Evolutionary conservation across 2,797 vertebrate species (phyloP).

Genomic region (Falco rusticolus): DNA sequence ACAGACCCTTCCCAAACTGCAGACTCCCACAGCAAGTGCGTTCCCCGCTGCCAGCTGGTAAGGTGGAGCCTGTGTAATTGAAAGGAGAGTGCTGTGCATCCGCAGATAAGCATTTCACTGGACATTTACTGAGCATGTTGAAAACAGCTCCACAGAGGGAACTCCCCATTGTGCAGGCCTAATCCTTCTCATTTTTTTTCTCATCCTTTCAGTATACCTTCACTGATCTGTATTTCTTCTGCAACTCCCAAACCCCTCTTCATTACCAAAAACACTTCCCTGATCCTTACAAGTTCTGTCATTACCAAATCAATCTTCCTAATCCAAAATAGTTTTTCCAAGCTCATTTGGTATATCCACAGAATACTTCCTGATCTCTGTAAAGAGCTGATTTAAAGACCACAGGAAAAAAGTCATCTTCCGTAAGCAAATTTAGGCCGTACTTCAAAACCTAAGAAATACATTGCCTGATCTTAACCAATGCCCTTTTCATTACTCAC

Average conservation of each 20-base stretch:
- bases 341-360: neutral
- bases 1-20: neutral
- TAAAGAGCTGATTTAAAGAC: neutral
- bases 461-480: neutral
- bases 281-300: neutral
- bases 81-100: neutral
- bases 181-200: neutral
- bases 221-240: neutral
- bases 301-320: neutral
- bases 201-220: neutral
- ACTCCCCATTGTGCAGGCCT: neutral
- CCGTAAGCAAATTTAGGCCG: accelerated
- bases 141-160: neutral
- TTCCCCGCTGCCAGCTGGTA: neutral
- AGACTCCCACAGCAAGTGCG: accelerated
- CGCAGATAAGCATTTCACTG: neutral
- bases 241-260: neutral
- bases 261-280: neutral
- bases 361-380: neutral
- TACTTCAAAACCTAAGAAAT: neutral
- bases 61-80: accelerated
- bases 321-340: conserved; percentile 5
- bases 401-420: neutral
- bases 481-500: neutral
- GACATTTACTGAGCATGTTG: accelerated